Percentiles rank a stretch among this genome's conserved stretches.
Evolutionary conservation across 2,797 vertebrate genomes (phyloP).

Genomic region (Chrysocyon brachyurus): DNA sequence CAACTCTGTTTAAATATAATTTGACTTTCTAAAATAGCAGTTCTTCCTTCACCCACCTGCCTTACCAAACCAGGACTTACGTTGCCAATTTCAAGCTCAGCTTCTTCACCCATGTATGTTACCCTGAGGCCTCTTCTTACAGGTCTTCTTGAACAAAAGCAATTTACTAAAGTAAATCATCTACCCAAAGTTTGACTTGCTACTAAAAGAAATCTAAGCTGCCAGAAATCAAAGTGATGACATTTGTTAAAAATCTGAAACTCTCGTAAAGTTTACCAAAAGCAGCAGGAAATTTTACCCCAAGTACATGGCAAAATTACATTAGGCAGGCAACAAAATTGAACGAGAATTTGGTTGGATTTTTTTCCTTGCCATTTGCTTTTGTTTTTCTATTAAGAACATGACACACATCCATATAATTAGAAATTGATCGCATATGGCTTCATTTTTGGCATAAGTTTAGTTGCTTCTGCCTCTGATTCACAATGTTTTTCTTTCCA

Average conservation of each 20-base stretch:
- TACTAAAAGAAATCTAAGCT: constrained; percentile 7
- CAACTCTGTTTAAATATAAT: not conserved
- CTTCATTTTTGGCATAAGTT: not conserved
- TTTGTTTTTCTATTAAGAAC: not conserved
- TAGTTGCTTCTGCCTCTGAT: not conserved
- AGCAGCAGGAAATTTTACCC: not conserved
- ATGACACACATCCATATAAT: not conserved
- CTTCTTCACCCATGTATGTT: not conserved
- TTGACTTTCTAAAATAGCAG: not conserved
- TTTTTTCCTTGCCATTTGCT: not conserved
- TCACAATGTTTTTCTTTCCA: constrained; percentile 80
- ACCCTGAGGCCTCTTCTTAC: not conserved
- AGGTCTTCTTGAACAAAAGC: not conserved
- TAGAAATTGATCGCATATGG: not conserved
- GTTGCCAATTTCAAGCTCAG: not conserved
- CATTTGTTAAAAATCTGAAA: not conserved
- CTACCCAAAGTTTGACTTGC: not conserved
- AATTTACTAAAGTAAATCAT: constrained; percentile 23
- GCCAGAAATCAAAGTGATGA: not conserved
- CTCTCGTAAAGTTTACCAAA: constrained; percentile 3
- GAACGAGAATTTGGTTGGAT: not conserved
- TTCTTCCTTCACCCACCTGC: not conserved
- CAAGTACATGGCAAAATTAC: not conserved
- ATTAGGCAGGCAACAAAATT: not conserved
- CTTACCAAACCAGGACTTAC: not conserved